Conservation (phyloP, 1,140 invertebrate species). For the Adoxophyes honmai region DNA sequence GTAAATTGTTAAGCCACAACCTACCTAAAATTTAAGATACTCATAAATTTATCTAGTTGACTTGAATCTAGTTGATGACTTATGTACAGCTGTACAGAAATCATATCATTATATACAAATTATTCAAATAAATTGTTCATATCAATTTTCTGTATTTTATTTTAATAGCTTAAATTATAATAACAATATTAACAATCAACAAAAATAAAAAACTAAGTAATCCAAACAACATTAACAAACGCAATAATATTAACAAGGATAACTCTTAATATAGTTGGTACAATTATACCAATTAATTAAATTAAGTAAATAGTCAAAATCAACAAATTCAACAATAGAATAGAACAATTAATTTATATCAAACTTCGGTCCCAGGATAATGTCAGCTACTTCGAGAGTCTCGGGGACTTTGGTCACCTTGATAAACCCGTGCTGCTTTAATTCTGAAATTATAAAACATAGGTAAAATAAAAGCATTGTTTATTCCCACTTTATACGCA, state of each 20-base stretch:
- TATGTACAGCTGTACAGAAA: conserved; percentile 74
- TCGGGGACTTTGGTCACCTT: conserved; percentile 38
- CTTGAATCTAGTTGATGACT: conserved; percentile 67
- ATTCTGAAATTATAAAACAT: conserved; percentile 39
- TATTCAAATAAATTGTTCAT: conserved; percentile 75
- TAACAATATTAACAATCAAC: neutral
- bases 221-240: neutral
- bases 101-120: conserved; percentile 75
- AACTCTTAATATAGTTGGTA: neutral
- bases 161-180: conserved; percentile 13
- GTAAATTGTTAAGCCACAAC: conserved; percentile 69
- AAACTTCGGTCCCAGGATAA: conserved; percentile 39
- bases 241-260: neutral
- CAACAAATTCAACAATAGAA: neutral
- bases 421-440: conserved; percentile 56
- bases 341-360: conserved; percentile 13
- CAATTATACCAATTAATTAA: neutral
- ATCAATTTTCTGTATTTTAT: conserved; percentile 46
- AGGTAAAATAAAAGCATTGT: too few species aligned
- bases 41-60: conserved; percentile 69
- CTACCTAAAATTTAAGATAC: conserved; percentile 61
- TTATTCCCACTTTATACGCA: too few species aligned
- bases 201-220: neutral
- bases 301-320: neutral
- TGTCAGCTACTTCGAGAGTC: conserved; percentile 44